Evolutionary conservation across 1,140 invertebrate species (phyloP), one percentile per base, ranked within the genome.

Genomic region (Diplogasteroides magnus): DNA sequence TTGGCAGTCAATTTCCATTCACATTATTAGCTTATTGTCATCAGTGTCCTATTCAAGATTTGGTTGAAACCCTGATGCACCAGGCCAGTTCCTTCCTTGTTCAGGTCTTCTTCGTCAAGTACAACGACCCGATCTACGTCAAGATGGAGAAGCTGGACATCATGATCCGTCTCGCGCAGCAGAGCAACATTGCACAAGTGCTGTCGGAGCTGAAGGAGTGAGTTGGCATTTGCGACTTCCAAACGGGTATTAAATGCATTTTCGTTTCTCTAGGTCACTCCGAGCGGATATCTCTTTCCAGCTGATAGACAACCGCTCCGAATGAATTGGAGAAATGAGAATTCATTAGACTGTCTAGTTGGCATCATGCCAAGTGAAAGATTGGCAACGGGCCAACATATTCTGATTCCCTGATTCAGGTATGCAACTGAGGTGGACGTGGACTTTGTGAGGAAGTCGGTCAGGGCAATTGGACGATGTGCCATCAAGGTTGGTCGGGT

Each of bases 81-180:
- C n/a, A n/a, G n/a, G n/a, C 15, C 15, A 56, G 23, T 23, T 56
- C 23, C 15, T 56, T 56, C 23, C 23, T 13, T 31, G 6, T 62
- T 67, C 48, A 67, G 64, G 96, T 94, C 31, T 99, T 99, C 86
- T 99, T 99, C 84, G 97, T 99, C 19, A 99, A 99, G 81, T 99
- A 99, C 85, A 99, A 99, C 83, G 97, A 99, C 87, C 97, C 97
- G 11, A 99, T 99, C 83, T 99, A 99, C 84, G 96, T 99, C 2
- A 99, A 99, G 85, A 87, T 99, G 63, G 97, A 99, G 84, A 99
- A 99, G 83, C 83, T 99, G 78, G 97, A 99, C 83, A 99, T 99
- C 64, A 98, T 99, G 96, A 99, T 99, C 76, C 89, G 97, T 31
- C 85, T 99, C 65, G 96, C 97, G 11, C 97, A 94, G 61, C 94